Evolutionary conservation across 2,797 vertebrate species (phyloP), one percentile per base, ranked within the genome.

Genomic region (Sebastes vulpes): DNA sequence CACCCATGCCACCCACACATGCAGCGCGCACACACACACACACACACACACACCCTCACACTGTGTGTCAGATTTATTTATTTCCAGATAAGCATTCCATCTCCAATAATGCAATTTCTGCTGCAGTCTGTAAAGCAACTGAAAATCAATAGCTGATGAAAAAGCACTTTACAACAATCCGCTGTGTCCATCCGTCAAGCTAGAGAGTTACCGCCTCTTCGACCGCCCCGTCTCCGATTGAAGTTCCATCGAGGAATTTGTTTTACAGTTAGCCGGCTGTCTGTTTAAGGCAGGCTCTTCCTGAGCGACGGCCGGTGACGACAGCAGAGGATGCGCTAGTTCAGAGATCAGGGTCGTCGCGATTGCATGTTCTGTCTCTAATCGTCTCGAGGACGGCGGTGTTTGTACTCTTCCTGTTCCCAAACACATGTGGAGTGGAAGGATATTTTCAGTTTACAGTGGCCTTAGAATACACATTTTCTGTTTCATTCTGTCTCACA

Each of bases 351-450:
- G 69, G 90, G 92, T 84, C 38, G 2, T 52, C 81, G 70, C 2
- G 80, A 92, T 89, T 84, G 59, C 82, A 52, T 60, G 67, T 77
- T 85, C 72, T 59, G 32, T 66, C 66, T 79, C n/a, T 66, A 48
- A 84, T 87, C 67, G 23, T 89, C 83, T 84, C 72, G 64, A 90
- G 86, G 91, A 87, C 82, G 20, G 23, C 4, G 23, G 26, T 84
- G 81, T 88, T 90, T 87, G 81, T 54, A 20, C 72, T 80, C 76
- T 92, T 93, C 86, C 91, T 92, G 82, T 92, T 91, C 87, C 89
- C 73, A 89, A 83, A 83, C 72, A 77, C 72, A 81, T 2, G 20
- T 65, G 81, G 77, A 86, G 20, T 65, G 81, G 77, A 86, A 83
- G 82, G 82, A 90, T 87, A 79, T 89, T 89, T 84, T 85, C 25